phyloP scores from a whole-genome alignment of 2,888 invertebrate species.

The Cephus rjabovi region DNA sequence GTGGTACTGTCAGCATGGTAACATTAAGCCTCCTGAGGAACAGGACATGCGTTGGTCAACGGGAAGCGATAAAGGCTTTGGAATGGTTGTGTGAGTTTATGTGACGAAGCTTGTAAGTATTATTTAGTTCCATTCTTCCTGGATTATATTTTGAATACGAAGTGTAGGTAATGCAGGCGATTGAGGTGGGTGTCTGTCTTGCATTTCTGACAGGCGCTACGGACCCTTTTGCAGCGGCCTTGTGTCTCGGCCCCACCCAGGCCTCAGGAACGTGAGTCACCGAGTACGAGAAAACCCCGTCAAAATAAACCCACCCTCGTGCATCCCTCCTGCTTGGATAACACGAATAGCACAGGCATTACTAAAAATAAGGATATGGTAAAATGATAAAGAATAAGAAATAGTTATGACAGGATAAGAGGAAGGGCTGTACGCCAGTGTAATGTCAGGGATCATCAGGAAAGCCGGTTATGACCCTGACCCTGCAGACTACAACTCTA shows the following conservation, averaged over 20 bases:
- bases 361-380: not conserved
- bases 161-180: not conserved
- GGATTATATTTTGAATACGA: not conserved
- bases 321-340: constrained; percentile 1
- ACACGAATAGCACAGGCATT: not conserved
- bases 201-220: not conserved
- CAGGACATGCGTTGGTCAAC: not conserved
- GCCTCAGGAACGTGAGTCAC: constrained; percentile 3
- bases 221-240: not conserved
- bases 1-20: not conserved
- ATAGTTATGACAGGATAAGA: not conserved
- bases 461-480: not conserved
- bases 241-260: constrained; percentile 2
- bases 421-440: not conserved
- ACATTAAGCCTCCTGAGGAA: not conserved
- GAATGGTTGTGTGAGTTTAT: not conserved
- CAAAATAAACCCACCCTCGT: constrained; percentile 28
- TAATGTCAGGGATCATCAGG: not conserved
- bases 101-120: not conserved
- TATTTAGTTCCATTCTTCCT: not conserved
- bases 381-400: not conserved
- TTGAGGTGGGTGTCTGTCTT: not conserved
- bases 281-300: constrained; percentile 7
- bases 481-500: not conserved
- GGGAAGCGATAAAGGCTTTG: not conserved